Evolutionary conservation across 2,888 invertebrate species (phyloP).

Genomic region (Notodonta dromedarius): DNA sequence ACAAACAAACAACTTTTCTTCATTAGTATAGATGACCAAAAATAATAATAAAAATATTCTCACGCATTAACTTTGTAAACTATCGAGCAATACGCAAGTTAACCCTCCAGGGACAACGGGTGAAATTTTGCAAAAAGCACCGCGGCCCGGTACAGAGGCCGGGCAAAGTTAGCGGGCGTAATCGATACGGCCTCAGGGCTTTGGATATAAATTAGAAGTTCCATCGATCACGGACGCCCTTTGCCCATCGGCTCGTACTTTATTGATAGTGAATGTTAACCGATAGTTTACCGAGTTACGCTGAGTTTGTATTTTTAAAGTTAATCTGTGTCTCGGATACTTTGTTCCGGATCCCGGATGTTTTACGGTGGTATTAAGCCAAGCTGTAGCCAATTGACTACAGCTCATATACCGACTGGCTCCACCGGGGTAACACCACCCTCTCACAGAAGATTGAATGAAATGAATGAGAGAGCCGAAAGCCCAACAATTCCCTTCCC

Average conservation of each 20-base stretch:
- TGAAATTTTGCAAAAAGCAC: slow-evolving; percentile 74
- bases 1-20: too few relatives aligned
- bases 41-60: neutral
- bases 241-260: slow-evolving; percentile 80
- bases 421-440: too few relatives aligned
- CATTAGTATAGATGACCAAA: too few relatives aligned
- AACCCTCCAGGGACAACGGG: slow-evolving; percentile 62
- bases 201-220: slow-evolving; percentile 82
- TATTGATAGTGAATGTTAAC: slow-evolving; percentile 79
- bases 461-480: too few relatives aligned
- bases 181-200: slow-evolving; percentile 83
- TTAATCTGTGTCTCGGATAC: slow-evolving; percentile 35
- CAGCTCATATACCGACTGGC: too few relatives aligned
- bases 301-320: slow-evolving; percentile 51
- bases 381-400: too few relatives aligned
- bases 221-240: slow-evolving; percentile 82
- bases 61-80: slow-evolving; percentile 39
- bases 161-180: slow-evolving; percentile 71
- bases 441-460: too few relatives aligned
- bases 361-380: too few relatives aligned
- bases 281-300: slow-evolving; percentile 68
- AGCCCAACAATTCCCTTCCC: too few relatives aligned
- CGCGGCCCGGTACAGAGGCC: slow-evolving; percentile 51
- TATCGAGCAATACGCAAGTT: slow-evolving; percentile 36
- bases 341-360: slow-evolving; percentile 21